Percentiles rank a stretch among this genome's conserved stretches.
Conservation (phyloP, 92 coral and sea anemone genomes). For the Actinernus sp. region DNA sequence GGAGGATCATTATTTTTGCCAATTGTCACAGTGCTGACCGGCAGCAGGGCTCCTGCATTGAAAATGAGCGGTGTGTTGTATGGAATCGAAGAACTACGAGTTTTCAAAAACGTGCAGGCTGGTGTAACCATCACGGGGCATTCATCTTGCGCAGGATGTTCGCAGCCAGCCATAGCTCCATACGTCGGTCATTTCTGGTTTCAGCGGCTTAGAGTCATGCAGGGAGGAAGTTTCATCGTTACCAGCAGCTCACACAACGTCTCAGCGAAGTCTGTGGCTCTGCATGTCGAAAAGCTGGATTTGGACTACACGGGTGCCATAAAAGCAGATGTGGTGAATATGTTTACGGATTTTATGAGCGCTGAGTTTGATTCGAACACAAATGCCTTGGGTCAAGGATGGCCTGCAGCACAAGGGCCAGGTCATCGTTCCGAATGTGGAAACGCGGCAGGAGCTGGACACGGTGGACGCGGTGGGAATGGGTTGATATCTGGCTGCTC, state of each 20-base stretch:
- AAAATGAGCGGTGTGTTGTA: constrained; percentile 68
- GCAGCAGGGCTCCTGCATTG: constrained; percentile 64
- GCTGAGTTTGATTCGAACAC: constrained; percentile 76
- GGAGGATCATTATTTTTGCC: constrained; percentile 87
- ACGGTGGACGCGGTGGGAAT: constrained; percentile 91
- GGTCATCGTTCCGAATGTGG: constrained; percentile 47
- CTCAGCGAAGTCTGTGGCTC: constrained; percentile 52
- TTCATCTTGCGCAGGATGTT: constrained; percentile 73
- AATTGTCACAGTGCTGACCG: constrained; percentile 65
- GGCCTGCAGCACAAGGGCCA: constrained; percentile 66
- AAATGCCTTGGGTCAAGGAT: constrained; percentile 77
- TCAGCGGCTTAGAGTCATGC: constrained; percentile 59
- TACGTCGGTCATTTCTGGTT: constrained; percentile 83
- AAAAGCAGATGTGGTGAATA: constrained; percentile 69
- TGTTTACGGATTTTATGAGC: constrained; percentile 68
- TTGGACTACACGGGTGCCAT: constrained; percentile 83
- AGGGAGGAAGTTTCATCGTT: constrained; percentile 75
- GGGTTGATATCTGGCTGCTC: constrained; percentile 25
- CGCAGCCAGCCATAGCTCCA: too few species aligned
- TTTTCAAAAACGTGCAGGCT: constrained; percentile 55
- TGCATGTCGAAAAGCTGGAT: constrained; percentile 49
- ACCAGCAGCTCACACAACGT: constrained; percentile 63
- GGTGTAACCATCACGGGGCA: constrained; percentile 57
- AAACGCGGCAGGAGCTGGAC: constrained; percentile 92
- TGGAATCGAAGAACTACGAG: constrained; percentile 78